Percentiles rank a stretch among this genome's conserved stretches.
Conservation (phyloP, 2,797 vertebrate species). For the Gymnothorax javanicus region DNA sequence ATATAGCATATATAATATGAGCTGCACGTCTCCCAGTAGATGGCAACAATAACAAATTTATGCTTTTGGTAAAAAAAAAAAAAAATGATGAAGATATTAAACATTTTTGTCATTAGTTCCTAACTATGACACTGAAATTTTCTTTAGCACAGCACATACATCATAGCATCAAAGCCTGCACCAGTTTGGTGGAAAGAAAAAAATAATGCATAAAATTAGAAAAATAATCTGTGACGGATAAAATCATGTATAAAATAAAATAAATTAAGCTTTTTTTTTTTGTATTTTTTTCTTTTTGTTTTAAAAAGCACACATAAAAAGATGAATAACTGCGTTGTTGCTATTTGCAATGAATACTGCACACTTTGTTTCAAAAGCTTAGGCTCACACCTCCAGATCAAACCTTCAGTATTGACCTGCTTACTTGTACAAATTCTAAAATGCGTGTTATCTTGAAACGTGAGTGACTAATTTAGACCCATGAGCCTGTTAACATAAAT, state of each 20-base stretch:
- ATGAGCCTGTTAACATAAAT: slow-evolving; percentile 58
- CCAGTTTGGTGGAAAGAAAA: slow-evolving; percentile 27
- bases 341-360: slow-evolving; percentile 68
- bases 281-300: slow-evolving; percentile 41
- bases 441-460: slow-evolving; percentile 57
- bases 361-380: slow-evolving; percentile 53
- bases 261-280: slow-evolving; percentile 67
- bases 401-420: slow-evolving; percentile 53
- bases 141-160: neutral
- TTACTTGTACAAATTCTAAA: slow-evolving; percentile 55
- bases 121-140: neutral
- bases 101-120: slow-evolving; percentile 1
- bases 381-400: slow-evolving; percentile 51
- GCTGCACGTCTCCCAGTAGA: slow-evolving; percentile 11
- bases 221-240: slow-evolving; percentile 72
- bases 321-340: slow-evolving; percentile 66
- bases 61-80: slow-evolving; percentile 47
- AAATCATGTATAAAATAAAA: slow-evolving; percentile 73
- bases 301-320: slow-evolving; percentile 51
- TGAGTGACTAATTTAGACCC: slow-evolving; percentile 51
- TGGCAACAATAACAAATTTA: slow-evolving; percentile 23
- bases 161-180: slow-evolving; percentile 42
- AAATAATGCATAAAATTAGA: slow-evolving; percentile 62
- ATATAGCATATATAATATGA: slow-evolving; percentile 19
- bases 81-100: slow-evolving; percentile 37